A percentile compares a stretch with the other conserved stretches of the same genome.
Evolutionary conservation across 2,888 invertebrate genomes (phyloP).

Genomic region (Dryadula phaetusa): DNA sequence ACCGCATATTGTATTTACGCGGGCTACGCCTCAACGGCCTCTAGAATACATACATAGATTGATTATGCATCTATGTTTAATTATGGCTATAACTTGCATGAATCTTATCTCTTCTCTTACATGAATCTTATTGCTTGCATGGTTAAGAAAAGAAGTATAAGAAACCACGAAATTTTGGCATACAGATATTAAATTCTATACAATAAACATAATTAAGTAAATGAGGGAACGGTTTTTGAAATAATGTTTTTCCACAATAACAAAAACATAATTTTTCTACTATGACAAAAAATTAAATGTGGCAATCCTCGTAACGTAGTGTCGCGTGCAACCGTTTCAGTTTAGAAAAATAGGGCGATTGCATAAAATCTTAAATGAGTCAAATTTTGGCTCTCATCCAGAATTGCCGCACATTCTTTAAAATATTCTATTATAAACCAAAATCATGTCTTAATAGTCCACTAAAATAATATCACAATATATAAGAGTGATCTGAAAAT

Average conservation of each 20-base stretch:
- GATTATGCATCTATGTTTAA: too few species aligned
- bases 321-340: constrained; percentile 77
- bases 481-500: background rate
- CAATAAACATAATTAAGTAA: too few species aligned
- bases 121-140: too few species aligned
- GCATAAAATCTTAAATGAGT: constrained; percentile 78
- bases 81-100: too few species aligned
- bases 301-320: constrained; percentile 48
- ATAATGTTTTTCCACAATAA: background rate
- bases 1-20: too few species aligned
- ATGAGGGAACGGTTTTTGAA: too few species aligned
- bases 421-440: constrained; percentile 59
- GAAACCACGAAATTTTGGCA: too few species aligned
- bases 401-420: constrained; percentile 71
- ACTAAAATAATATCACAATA: constrained; percentile 15
- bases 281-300: constrained; percentile 8
- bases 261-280: background rate
- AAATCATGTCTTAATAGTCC: constrained; percentile 32
- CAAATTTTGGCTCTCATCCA: constrained; percentile 76
- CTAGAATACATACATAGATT: too few species aligned
- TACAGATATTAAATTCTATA: too few species aligned
- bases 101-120: too few species aligned
- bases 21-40: too few species aligned
- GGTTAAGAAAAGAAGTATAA: too few species aligned
- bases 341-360: constrained; percentile 82